These are phyloP conservation scores for Eidolon dupreanum DNA, from an alignment of 2,797 vertebrate genomes.

Conservation along the genomic window DNA sequence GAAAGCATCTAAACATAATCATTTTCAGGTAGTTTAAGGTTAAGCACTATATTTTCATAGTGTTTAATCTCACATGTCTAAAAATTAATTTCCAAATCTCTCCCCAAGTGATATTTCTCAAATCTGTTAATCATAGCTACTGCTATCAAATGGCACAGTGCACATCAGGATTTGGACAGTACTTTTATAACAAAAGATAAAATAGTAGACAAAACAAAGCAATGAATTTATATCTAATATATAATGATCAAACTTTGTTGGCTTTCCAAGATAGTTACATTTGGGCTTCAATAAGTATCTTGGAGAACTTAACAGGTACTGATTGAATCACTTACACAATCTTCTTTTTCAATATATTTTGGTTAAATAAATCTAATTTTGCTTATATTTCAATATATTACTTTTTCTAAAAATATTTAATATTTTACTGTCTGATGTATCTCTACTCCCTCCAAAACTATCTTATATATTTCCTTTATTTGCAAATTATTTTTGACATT, in stretches of 20 bases:
- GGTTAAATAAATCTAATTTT: constrained; percentile 5
- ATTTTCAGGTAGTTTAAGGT: background rate
- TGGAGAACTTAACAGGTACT: background rate
- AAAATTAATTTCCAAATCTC: background rate
- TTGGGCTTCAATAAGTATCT: background rate
- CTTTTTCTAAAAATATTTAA: background rate
- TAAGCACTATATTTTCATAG: constrained; percentile 10
- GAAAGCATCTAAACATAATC: background rate
- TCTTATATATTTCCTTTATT: background rate
- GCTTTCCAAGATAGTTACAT: background rate
- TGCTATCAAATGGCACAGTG: background rate
- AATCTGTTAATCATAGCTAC: background rate
- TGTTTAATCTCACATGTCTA: background rate
- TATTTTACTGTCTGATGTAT: background rate
- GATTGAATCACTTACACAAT: background rate
- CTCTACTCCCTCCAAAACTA: background rate
- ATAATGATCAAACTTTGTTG: background rate
- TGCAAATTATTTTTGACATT: background rate
- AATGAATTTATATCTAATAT: background rate
- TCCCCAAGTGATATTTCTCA: background rate
- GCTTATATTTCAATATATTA: background rate
- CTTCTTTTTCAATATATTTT: constrained; percentile 3
- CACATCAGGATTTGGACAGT: background rate
- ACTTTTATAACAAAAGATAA: background rate
- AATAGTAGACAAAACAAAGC: background rate